Conservation (phyloP, 2,113 vertebrate species). For the Tyto alba region DNA sequence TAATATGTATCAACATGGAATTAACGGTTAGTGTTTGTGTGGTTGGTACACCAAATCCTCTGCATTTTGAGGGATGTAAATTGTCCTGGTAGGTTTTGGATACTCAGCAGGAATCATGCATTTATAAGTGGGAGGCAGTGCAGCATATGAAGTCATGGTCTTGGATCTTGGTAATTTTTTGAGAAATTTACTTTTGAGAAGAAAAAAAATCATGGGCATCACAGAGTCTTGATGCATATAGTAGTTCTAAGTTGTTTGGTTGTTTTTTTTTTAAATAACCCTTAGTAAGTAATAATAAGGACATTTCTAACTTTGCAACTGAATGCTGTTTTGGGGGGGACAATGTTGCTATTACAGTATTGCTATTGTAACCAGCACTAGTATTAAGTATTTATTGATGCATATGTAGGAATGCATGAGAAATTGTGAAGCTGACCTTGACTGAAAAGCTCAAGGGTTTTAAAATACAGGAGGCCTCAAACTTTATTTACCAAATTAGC, state of each 20-base stretch:
- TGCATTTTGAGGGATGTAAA: neutral
- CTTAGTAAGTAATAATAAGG: neutral
- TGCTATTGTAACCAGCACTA: neutral
- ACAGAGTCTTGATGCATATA: neutral
- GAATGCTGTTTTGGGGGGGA: neutral
- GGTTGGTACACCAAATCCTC: neutral
- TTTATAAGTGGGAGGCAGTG: neutral
- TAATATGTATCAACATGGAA: neutral
- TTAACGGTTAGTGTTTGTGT: neutral
- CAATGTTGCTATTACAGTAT: no score
- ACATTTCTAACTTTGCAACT: neutral
- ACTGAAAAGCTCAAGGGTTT: neutral
- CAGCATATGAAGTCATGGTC: neutral
- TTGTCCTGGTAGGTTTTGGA: neutral
- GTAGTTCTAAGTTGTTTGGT: neutral
- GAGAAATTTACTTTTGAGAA: neutral
- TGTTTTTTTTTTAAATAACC: neutral
- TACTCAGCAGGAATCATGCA: fast-evolving
- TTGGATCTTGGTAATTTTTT: neutral
- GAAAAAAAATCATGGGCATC: fast-evolving
- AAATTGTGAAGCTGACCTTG: neutral
- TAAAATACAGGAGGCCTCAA: neutral
- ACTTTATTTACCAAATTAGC: neutral
- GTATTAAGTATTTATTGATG: neutral
- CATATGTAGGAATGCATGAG: fast-evolving